These are phyloP conservation scores for Alligator mississippiensis DNA, from an alignment of 2,113 vertebrate species.

Conservation along the genomic window DNA sequence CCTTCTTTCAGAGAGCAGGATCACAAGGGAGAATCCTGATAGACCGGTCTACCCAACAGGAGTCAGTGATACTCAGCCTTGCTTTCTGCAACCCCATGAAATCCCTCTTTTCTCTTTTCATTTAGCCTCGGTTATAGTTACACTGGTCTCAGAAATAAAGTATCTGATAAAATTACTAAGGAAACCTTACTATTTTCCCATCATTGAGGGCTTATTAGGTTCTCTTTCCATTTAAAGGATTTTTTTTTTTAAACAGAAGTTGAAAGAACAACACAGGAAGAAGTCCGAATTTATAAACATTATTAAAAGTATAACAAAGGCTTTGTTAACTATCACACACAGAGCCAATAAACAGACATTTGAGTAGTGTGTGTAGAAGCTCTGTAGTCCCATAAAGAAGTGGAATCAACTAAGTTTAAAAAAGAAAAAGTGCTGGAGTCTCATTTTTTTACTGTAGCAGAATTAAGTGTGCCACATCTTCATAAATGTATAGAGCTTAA, in stretches of 20 bases:
- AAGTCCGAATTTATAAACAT: rapidly evolving
- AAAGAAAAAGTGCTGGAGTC: neutral
- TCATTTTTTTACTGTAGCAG: neutral
- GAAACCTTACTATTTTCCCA: neutral
- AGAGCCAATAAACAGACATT: rapidly evolving
- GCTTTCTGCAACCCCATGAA: neutral
- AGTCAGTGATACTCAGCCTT: neutral
- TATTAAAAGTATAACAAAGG: constrained; percentile 25
- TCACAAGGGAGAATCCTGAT: neutral
- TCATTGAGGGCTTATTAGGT: neutral
- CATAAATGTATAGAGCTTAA: neutral
- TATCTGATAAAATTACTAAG: neutral
- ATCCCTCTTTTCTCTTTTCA: neutral
- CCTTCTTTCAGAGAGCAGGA: neutral
- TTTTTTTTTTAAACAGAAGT: constrained; percentile 5
- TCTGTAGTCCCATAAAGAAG: rapidly evolving
- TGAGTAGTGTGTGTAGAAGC: rapidly evolving
- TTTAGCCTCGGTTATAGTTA: neutral
- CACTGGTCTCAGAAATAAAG: neutral
- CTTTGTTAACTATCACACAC: constrained; percentile 13
- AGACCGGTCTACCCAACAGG: neutral
- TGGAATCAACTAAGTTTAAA: neutral
- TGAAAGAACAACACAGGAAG: neutral
- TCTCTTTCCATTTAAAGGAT: neutral
- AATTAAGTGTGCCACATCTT: neutral